A percentile compares a stretch with the other conserved stretches of the same genome.
Evolutionary conservation across 2,113 vertebrate species (phyloP).

Genomic region (Camarhynchus parvulus): DNA sequence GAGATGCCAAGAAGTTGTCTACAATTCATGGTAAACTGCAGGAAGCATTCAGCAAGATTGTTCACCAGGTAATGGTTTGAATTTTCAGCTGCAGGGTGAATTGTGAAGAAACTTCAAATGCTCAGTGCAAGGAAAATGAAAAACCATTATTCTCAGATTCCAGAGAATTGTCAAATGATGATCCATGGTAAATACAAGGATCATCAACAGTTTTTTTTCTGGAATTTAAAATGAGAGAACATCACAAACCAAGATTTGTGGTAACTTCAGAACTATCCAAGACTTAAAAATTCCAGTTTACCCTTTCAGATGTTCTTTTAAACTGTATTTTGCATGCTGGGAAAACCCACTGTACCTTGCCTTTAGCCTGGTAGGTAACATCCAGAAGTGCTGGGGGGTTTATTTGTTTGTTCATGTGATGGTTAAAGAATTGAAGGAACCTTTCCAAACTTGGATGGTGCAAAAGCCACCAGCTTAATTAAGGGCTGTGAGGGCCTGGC

Average conservation of each 20-base stretch:
- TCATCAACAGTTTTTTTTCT: not conserved
- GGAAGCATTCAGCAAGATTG: slow-evolving; percentile 99
- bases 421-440: not conserved
- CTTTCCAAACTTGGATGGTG: not conserved
- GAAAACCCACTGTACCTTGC: not conserved
- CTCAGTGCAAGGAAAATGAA: not conserved
- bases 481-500: not conserved
- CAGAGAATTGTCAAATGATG: not conserved
- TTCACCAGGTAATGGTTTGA: slow-evolving; percentile 91
- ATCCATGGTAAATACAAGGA: not conserved
- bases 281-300: slow-evolving; percentile 6
- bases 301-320: slow-evolving; percentile 31
- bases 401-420: not conserved
- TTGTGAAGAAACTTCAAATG: not conserved
- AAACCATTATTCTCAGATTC: not conserved
- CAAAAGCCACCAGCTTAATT: not conserved
- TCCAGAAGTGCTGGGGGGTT: not conserved
- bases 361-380: not conserved
- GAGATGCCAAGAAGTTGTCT: slow-evolving; percentile 97
- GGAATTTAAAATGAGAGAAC: not conserved
- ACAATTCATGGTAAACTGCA: slow-evolving; percentile 99
- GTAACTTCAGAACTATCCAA: not conserved
- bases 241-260: not conserved
- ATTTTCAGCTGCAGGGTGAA: slow-evolving; percentile 30
- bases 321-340: slow-evolving; percentile 26